phyloP scores from a whole-genome alignment of 2,888 invertebrate species.

The Dendrolimus pini region DNA sequence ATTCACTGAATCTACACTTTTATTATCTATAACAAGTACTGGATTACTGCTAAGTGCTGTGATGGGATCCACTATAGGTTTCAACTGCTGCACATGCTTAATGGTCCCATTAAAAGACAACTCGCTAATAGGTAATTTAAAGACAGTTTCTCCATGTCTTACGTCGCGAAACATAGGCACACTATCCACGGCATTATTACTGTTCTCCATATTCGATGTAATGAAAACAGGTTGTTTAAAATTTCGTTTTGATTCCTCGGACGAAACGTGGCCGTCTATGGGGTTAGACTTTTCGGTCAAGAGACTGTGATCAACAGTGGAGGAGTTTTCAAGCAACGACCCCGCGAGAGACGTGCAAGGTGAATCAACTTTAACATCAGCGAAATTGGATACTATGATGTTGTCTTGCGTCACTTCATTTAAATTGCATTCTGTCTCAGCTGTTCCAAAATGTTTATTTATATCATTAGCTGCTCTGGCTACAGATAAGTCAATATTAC shows the following conservation, averaged over 20 bases:
- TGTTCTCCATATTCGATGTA: constrained; percentile 72
- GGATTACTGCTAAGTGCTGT: constrained; percentile 47
- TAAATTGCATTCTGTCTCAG: constrained; percentile 33
- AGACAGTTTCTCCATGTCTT: constrained; percentile 50
- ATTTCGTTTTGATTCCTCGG: constrained; percentile 51
- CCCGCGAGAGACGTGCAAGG: constrained; percentile 39
- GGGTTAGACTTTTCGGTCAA: constrained; percentile 51
- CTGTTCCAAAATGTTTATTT: constrained; percentile 40
- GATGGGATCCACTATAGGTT: constrained; percentile 63
- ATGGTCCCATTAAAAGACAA: constrained; percentile 68
- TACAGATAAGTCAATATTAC: constrained; percentile 54
- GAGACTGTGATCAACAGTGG: constrained; percentile 45
- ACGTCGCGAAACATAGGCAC: constrained; percentile 56
- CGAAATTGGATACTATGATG: constrained; percentile 10
- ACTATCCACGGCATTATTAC: constrained; percentile 70
- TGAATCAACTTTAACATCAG: constrained; percentile 37
- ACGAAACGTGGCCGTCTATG: constrained; percentile 44
- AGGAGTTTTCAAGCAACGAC: constrained; percentile 46
- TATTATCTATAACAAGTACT: constrained; percentile 33
- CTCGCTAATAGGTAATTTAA: constrained; percentile 65
- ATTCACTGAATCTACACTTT: constrained; percentile 19
- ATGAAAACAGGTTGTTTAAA: constrained; percentile 57
- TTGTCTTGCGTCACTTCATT: constrained; percentile 30
- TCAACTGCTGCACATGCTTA: constrained; percentile 64
- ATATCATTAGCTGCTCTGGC: constrained; percentile 30